These are phyloP conservation scores for Montipora foliosa DNA, from an alignment of 64 coral and sea anemone genomes.

Conservation along the genomic window DNA sequence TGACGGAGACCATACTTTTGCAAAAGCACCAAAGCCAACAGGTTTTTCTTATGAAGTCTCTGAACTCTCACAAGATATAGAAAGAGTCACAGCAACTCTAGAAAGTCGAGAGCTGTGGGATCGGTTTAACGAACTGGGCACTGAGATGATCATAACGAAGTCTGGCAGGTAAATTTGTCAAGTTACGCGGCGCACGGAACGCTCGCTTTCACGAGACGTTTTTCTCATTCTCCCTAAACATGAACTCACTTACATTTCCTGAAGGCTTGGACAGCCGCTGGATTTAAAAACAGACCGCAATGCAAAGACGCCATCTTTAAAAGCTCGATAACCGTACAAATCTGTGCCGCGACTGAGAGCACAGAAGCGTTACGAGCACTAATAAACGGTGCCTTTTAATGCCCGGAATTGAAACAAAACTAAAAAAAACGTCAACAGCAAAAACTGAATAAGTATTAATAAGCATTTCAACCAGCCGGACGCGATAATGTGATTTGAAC, in stretches of 20 bases:
- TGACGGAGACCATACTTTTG: not conserved
- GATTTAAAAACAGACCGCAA: not conserved
- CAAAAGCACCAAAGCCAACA: not conserved
- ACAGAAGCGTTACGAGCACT: not conserved
- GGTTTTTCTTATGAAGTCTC: not conserved
- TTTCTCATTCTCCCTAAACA: not conserved
- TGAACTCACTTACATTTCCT: not conserved
- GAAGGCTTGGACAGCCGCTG: too few relatives aligned
- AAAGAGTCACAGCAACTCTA: conserved; percentile 69
- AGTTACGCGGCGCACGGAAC: not conserved
- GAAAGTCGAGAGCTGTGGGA: conserved; percentile 97
- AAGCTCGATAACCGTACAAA: not conserved
- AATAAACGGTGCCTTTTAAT: not conserved
- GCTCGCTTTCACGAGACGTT: not conserved
- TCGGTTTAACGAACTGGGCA: conserved; percentile 97
- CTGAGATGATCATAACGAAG: conserved; percentile 99
- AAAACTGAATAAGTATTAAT: not conserved
- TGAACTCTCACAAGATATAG: conserved; percentile 55
- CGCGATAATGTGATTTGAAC: conserved; percentile 3
- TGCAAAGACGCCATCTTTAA: not conserved
- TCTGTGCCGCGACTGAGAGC: not conserved
- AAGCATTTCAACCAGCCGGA: not conserved
- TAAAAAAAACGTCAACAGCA: not conserved
- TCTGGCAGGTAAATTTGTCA: conserved; percentile 83
- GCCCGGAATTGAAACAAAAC: not conserved